phyloP scores from a whole-genome alignment of 1,140 invertebrate species.

The Vanessa atalanta region DNA sequence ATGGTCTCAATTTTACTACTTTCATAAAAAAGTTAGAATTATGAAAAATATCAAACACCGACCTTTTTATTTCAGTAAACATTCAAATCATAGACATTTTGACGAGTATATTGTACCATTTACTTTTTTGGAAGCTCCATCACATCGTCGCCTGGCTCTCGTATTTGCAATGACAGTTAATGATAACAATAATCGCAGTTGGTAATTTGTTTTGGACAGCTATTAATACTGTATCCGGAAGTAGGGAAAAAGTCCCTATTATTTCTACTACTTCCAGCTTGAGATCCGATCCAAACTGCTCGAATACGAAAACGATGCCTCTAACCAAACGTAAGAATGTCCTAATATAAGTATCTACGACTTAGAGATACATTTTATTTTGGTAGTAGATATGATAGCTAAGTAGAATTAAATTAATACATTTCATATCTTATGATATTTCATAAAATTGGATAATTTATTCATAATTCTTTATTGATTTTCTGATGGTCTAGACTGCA shows the following conservation, averaged over 20 bases:
- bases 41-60: neutral
- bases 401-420: too few relatives aligned
- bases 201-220: slow-evolving; percentile 72
- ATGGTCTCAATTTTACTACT: too few relatives aligned
- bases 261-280: slow-evolving; percentile 3
- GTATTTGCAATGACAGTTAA: slow-evolving; percentile 43
- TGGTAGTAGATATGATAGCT: too few relatives aligned
- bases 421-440: too few relatives aligned
- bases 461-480: too few relatives aligned
- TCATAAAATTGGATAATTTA: too few relatives aligned
- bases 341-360: neutral
- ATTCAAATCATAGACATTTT: slow-evolving; percentile 41
- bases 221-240: slow-evolving; percentile 33
- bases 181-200: slow-evolving; percentile 57
- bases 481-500: too few relatives aligned
- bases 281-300: slow-evolving; percentile 1
- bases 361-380: neutral
- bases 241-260: slow-evolving; percentile 33
- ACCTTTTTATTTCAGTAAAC: slow-evolving; percentile 56
- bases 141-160: slow-evolving; percentile 43
- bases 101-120: slow-evolving; percentile 47
- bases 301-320: slow-evolving; percentile 28
- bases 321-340: slow-evolving; percentile 28
- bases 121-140: slow-evolving; percentile 52
- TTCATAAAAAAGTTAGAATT: neutral